These are phyloP conservation scores for Congeria kusceri DNA, from an alignment of 2,888 invertebrate species.

Conservation along the genomic window DNA sequence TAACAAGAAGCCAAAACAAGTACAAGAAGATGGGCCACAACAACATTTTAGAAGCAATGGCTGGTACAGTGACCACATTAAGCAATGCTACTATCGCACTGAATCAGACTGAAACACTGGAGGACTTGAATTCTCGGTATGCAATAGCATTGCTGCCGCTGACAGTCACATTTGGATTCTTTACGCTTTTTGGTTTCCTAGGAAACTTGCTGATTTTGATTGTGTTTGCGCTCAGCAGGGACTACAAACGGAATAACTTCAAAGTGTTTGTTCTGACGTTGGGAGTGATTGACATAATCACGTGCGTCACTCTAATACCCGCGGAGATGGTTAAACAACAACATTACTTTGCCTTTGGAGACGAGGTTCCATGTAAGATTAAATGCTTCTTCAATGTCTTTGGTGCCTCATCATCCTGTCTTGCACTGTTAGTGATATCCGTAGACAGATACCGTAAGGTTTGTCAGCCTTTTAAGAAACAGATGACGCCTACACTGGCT, in stretches of 20 bases:
- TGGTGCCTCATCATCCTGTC: conserved; percentile 45
- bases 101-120: too few relatives aligned
- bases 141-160: conserved; percentile 47
- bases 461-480: conserved; percentile 50
- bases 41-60: too few relatives aligned
- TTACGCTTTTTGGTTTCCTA: conserved; percentile 45
- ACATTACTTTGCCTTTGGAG: conserved; percentile 53
- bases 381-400: conserved; percentile 62
- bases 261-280: conserved; percentile 56
- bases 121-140: conserved; percentile 45
- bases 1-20: too few relatives aligned
- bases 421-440: conserved; percentile 52
- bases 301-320: conserved; percentile 53
- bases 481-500: conserved; percentile 41
- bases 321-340: conserved; percentile 59
- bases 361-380: conserved; percentile 43
- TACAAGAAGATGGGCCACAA: too few relatives aligned
- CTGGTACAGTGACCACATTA: too few relatives aligned
- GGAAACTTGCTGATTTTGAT: conserved; percentile 53
- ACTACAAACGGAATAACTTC: conserved; percentile 53
- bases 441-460: conserved; percentile 55
- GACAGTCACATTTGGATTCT: conserved; percentile 50
- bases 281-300: conserved; percentile 51
- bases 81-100: too few relatives aligned
- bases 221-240: conserved; percentile 54